A percentile compares a stretch with the other conserved stretches of the same genome.
These are phyloP conservation scores for Lasioglossum figueresi DNA, from an alignment of 2,888 invertebrate species.

Conservation along the genomic window DNA sequence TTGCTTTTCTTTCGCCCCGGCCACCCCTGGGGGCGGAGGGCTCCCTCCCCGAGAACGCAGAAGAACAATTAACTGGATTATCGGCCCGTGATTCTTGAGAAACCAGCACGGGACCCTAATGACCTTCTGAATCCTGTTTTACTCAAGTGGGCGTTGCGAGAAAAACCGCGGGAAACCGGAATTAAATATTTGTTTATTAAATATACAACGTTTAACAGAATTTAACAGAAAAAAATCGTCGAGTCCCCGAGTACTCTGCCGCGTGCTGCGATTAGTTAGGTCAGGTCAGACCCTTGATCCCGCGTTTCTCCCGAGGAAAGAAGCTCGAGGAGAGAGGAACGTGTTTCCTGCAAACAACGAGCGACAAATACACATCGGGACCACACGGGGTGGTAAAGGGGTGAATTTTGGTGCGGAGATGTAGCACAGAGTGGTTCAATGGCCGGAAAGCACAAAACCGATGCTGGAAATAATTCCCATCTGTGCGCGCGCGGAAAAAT, in stretches of 20 bases:
- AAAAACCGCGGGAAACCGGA: slow-evolving; percentile 19
- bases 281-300: no score
- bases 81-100: slow-evolving; percentile 46
- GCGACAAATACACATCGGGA: neutral
- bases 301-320: neutral
- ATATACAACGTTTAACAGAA: neutral
- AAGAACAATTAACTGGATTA: slow-evolving; percentile 65
- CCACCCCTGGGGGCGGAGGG: neutral
- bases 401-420: slow-evolving; percentile 6
- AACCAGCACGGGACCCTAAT: slow-evolving; percentile 36
- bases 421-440: slow-evolving; percentile 65
- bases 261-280: no score
- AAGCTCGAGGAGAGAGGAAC: neutral
- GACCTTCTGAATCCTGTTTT: neutral
- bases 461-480: slow-evolving; percentile 71
- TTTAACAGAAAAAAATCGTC: neutral
- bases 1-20: slow-evolving; percentile 42
- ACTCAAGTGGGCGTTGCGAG: neutral
- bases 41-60: neutral
- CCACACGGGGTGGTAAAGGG: neutral
- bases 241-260: no score
- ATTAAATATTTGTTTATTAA: neutral
- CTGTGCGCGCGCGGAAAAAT: slow-evolving; percentile 64
- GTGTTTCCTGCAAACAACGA: slow-evolving; percentile 35
- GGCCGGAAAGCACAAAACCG: slow-evolving; percentile 73